Percentiles rank a stretch among this genome's conserved stretches.
phyloP scores from a whole-genome alignment of 1,140 invertebrate species.

The Teleopsis dalmanni region DNA sequence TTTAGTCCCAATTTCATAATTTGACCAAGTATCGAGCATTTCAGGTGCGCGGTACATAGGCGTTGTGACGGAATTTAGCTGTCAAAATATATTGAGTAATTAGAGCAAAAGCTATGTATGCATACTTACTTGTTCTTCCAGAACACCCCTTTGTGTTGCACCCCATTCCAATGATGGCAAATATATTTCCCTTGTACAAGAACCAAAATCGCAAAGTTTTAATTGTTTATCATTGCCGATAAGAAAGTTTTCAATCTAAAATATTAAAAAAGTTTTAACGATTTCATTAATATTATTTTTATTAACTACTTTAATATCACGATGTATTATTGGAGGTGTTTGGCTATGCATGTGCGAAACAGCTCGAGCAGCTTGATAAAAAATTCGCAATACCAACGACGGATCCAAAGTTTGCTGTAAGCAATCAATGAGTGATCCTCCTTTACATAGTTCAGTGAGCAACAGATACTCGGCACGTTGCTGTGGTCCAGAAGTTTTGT shows the following conservation, averaged over 20 bases:
- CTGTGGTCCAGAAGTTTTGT: conserved; percentile 58
- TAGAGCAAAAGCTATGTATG: not conserved
- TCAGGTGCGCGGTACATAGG: conserved; percentile 90
- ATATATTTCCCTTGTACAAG: conserved; percentile 78
- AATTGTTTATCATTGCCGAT: conserved; percentile 73
- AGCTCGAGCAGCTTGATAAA: conserved; percentile 84
- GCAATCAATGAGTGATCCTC: conserved; percentile 74
- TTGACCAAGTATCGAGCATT: conserved; percentile 97
- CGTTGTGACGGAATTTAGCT: conserved; percentile 67
- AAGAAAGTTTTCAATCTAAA: conserved; percentile 56
- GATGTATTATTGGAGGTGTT: conserved; percentile 79
- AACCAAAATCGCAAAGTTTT: conserved; percentile 99
- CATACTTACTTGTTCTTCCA: conserved; percentile 84
- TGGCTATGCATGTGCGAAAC: conserved; percentile 91
- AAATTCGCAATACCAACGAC: conserved; percentile 75
- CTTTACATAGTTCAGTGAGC: conserved; percentile 65
- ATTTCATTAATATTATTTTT: not conserved
- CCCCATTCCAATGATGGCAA: conserved; percentile 84
- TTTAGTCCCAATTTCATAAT: conserved; percentile 80
- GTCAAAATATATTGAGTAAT: conserved; percentile 15
- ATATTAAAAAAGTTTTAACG: conserved; percentile 42
- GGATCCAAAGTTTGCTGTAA: conserved; percentile 63
- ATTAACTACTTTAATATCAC: conserved; percentile 61
- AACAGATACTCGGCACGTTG: conserved; percentile 65
- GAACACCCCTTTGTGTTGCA: conserved; percentile 77